Percentiles rank a stretch among this genome's conserved stretches.
Conservation (phyloP, 2,888 invertebrate species). For the Zootermopsis nevadensis region DNA sequence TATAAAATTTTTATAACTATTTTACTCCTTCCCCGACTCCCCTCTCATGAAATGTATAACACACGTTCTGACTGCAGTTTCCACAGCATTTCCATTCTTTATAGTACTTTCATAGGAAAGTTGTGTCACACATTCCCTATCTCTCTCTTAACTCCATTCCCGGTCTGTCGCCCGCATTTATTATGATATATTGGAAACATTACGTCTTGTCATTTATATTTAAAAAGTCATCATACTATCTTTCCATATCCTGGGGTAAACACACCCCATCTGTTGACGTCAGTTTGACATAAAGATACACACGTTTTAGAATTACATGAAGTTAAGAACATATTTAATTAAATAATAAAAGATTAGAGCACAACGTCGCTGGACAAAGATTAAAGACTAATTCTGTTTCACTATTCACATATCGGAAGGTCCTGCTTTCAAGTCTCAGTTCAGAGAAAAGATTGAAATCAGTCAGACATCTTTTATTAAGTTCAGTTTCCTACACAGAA, state of each 20-base stretch:
- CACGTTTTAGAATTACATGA: not conserved
- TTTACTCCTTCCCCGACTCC: not conserved
- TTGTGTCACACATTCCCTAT: not conserved
- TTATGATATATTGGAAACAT: conserved; percentile 20
- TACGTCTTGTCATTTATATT: conserved; percentile 19
- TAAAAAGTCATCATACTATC: not conserved
- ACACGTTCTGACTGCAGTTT: not conserved
- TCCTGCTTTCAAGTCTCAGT: no score
- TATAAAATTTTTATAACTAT: conserved; percentile 12
- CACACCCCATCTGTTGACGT: not conserved
- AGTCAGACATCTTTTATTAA: no score
- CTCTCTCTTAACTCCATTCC: not conserved
- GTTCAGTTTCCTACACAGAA: no score
- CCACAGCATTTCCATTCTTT: not conserved
- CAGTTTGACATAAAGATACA: not conserved
- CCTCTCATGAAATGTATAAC: not conserved
- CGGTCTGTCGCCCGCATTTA: not conserved
- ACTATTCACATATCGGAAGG: no score
- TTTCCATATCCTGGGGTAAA: not conserved
- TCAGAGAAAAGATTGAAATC: no score
- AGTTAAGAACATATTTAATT: no score
- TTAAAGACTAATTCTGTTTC: no score
- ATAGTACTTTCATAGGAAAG: conserved; percentile 3
- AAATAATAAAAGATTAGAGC: no score
- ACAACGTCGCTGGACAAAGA: no score